A percentile compares a stretch with the other conserved stretches of the same genome.
Conservation (phyloP, 2,797 vertebrate species). For the Pangasius mekongensis region DNA sequence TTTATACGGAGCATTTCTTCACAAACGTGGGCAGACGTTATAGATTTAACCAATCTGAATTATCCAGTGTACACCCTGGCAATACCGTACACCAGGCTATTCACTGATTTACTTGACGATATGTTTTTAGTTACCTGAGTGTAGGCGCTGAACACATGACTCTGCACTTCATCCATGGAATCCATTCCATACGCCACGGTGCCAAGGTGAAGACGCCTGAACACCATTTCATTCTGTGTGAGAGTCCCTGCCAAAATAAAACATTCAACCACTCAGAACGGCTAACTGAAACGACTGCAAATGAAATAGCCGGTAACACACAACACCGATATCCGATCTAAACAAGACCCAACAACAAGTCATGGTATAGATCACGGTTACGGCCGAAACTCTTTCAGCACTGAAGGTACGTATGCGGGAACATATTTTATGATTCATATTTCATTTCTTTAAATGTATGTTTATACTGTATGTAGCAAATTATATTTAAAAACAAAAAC, state of each 20-base stretch:
- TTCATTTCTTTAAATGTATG: not conserved
- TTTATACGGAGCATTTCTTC: no score
- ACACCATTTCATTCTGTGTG: slow-evolving; percentile 98
- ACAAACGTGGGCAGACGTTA: not conserved
- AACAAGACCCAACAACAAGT: not conserved
- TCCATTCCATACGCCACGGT: slow-evolving; percentile 96
- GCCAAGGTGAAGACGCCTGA: slow-evolving; percentile 93
- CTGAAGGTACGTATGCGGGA: not conserved
- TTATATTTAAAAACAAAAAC: no score
- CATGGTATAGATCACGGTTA: not conserved
- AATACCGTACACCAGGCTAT: no score
- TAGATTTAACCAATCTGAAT: not conserved
- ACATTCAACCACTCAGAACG: not conserved
- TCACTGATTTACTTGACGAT: not conserved
- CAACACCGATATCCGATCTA: not conserved
- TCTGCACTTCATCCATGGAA: slow-evolving; percentile 99
- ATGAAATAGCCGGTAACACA: not conserved
- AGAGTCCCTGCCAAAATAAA: slow-evolving; percentile 83
- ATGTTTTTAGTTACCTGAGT: slow-evolving; percentile 82
- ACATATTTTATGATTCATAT: not conserved
- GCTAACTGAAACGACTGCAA: not conserved
- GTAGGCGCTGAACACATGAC: slow-evolving; percentile 96
- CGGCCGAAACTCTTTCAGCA: not conserved
- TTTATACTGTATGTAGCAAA: not conserved
- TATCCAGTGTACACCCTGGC: not conserved